Conservation (phyloP, 2,888 invertebrate species). For the Synergus itoensis region DNA sequence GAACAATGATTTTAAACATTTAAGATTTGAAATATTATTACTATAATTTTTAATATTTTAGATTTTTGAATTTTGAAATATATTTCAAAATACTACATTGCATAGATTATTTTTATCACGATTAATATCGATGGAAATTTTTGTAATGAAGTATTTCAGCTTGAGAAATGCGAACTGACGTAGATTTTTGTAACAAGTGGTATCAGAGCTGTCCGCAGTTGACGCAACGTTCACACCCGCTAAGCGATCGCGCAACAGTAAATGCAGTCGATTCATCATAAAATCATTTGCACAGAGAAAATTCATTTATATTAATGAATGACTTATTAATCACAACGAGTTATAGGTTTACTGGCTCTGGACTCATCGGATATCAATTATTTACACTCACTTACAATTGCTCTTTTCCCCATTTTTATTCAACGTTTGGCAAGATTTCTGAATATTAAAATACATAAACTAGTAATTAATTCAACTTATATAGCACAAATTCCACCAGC, state of each 20-base stretch:
- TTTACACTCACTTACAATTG: slow-evolving; percentile 47
- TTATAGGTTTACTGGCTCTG: slow-evolving; percentile 10
- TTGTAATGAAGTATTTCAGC: background rate
- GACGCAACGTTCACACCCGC: slow-evolving; percentile 68
- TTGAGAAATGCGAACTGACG: background rate
- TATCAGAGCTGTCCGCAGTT: slow-evolving; percentile 60
- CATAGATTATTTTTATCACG: too few species aligned
- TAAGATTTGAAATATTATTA: too few species aligned
- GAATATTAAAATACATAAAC: background rate
- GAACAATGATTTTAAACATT: too few species aligned
- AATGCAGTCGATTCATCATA: slow-evolving; percentile 69
- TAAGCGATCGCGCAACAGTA: slow-evolving; percentile 65
- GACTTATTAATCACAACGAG: slow-evolving; percentile 67
- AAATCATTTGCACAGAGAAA: slow-evolving; percentile 67
- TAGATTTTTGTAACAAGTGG: background rate
- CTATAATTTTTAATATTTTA: too few species aligned
- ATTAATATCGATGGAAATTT: background rate
- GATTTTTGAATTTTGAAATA: too few species aligned
- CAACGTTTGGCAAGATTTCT: background rate
- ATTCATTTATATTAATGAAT: slow-evolving; percentile 73
- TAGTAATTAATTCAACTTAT: background rate
- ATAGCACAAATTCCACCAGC: background rate
- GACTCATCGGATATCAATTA: slow-evolving; percentile 63
- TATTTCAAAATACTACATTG: too few species aligned
- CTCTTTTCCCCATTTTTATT: background rate